phyloP scores from a whole-genome alignment of 2,113 vertebrate species.

The Petrocephalus zakoni region DNA sequence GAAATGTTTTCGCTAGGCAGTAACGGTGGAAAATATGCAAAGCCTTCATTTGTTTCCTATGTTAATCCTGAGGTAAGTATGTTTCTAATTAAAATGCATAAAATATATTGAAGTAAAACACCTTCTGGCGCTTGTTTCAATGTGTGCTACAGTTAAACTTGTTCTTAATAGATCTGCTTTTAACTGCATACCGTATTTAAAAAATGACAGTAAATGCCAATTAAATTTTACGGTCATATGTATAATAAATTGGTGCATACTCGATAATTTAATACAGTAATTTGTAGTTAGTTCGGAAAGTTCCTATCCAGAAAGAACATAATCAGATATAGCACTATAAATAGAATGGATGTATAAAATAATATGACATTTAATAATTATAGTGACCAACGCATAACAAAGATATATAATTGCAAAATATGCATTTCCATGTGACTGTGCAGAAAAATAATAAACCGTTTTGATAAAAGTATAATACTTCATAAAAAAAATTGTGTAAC shows the following conservation, averaged over 20 bases:
- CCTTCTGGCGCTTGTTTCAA: neutral
- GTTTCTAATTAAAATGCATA: constrained; percentile 17
- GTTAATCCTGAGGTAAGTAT: constrained; percentile 69
- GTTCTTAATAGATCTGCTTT: neutral
- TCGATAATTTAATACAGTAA: neutral
- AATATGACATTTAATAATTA: neutral
- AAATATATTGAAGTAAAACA: neutral
- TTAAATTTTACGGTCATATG: neutral
- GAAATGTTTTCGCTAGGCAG: constrained; percentile 51
- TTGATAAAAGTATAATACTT: neutral
- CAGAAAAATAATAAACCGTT: neutral
- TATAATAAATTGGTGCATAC: neutral
- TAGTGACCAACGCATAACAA: neutral
- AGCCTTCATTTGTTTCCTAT: constrained; percentile 76
- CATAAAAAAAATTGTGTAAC: neutral
- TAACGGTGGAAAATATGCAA: constrained; percentile 53
- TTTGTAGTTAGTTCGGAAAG: neutral
- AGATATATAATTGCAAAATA: neutral
- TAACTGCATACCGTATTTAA: neutral
- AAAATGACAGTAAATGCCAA: neutral
- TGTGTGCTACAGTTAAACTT: neutral
- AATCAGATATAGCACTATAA: neutral
- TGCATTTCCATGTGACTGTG: neutral
- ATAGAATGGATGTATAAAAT: neutral
- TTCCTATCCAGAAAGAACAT: neutral